Evolutionary conservation across 1,140 invertebrate genomes (phyloP).

Genomic region (Drosophila lini): DNA sequence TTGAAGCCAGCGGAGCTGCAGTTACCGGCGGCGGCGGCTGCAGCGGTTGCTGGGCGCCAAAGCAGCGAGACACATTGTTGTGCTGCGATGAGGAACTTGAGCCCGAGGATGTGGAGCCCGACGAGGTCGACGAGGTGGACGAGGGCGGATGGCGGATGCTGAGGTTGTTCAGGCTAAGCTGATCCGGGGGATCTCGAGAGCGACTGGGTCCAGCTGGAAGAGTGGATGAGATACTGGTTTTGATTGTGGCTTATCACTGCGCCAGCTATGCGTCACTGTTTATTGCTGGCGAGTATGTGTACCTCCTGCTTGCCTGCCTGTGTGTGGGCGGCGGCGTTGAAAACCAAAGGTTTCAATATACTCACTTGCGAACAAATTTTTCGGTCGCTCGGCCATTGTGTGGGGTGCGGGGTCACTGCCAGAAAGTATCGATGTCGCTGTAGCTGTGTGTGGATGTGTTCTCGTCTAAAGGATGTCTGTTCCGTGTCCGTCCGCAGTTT

Average conservation of each 20-base stretch:
- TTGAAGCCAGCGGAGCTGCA: constrained; percentile 15
- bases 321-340: constrained; percentile 47
- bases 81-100: constrained; percentile 81
- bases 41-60: constrained; percentile 51
- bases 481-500: constrained; percentile 46
- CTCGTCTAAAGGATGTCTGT: constrained; percentile 27
- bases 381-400: constrained; percentile 78
- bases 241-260: constrained; percentile 52
- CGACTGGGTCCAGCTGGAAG: constrained; percentile 70
- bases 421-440: constrained; percentile 50
- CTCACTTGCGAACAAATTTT: constrained; percentile 82
- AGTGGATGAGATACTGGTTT: constrained; percentile 16
- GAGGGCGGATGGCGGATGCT: constrained; percentile 78
- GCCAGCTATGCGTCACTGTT: constrained; percentile 59
- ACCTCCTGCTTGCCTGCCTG: constrained; percentile 12
- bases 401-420: constrained; percentile 9
- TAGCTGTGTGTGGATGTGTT: constrained; percentile 23
- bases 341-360: constrained; percentile 31
- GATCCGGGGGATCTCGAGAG: constrained; percentile 71
- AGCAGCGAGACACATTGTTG: constrained; percentile 68
- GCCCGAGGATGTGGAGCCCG: constrained; percentile 79
- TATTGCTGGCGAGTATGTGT: constrained; percentile 20
- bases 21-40: constrained; percentile 40
- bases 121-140: constrained; percentile 79
- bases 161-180: constrained; percentile 79